phyloP scores from a whole-genome alignment of 2,113 vertebrate species.

The Scytalopus superciliaris region DNA sequence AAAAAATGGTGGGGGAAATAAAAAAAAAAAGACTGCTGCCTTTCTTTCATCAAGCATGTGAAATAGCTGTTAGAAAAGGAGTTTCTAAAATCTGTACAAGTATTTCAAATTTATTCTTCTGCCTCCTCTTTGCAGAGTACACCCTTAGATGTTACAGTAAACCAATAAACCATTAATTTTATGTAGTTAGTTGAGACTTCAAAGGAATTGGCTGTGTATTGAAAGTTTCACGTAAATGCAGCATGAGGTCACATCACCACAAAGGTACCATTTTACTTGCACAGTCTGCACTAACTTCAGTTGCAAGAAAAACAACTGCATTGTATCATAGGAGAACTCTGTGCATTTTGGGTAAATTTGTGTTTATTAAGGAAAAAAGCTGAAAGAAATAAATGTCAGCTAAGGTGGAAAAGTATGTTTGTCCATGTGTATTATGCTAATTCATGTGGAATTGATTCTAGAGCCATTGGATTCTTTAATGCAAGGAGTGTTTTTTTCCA shows the following conservation, averaged over 20 bases:
- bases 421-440: not conserved
- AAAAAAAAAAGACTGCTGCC: not conserved
- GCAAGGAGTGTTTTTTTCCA: not conserved
- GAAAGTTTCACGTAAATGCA: not conserved
- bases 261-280: not conserved
- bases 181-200: not conserved
- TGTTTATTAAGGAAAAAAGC: not conserved
- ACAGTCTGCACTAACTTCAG: not conserved
- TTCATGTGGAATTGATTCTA: not conserved
- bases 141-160: not conserved
- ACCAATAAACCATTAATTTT: not conserved
- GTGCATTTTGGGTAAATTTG: not conserved
- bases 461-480: not conserved
- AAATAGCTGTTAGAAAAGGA: not conserved
- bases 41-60: not conserved
- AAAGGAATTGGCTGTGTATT: not conserved
- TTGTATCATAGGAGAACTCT: not conserved
- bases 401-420: not conserved
- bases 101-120: not conserved
- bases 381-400: not conserved
- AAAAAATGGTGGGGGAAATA: too few species aligned
- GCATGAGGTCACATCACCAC: not conserved
- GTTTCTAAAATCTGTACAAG: not conserved
- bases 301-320: not conserved
- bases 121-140: not conserved